Evolutionary conservation across 1,140 invertebrate genomes (phyloP), one percentile per base, ranked within the genome.

Genomic region (Stegodyphus dumicola): DNA sequence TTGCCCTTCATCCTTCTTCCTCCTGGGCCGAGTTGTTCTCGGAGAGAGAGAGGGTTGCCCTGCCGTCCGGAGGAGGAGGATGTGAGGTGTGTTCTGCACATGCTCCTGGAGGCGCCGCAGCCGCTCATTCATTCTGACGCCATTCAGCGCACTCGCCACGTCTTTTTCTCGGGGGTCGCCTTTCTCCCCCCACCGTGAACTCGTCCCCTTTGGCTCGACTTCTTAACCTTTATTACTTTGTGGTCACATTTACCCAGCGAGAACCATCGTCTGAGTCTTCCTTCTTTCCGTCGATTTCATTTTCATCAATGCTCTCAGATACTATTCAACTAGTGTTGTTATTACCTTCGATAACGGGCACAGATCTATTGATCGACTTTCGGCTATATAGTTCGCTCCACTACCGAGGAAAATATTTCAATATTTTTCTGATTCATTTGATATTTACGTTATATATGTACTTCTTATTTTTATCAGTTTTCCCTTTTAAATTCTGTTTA

Each of bases 121-220:
- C 64, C 64, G 76, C 65, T 49, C 76, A 77, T 77, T 77, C 76
- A 77, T 77, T 18, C 76, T 66, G 76, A 67, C 76, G 76, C 76
- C 76, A 77, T 77, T 77, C 76, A 77, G 67, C 65, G 48, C 13
- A 56, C 17, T 56, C 18, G 56, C 48, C 76, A 49, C 76, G 53
- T 13, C 53, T 33, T n/a, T 54, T 18, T 51, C 54, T 75, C 73
- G 48, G 10, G n/a, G 17, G 70, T 73, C 48, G 53, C 49, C 51
- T 17, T 49, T 15, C 48, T 48, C 33, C 52, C 52, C 54, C 73
- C 73, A 18, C 13, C 48, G 48, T 17, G 48, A 17, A 33, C 73
- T 54, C 10, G 48, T 18, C 18, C 51, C n/a, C 54, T 56, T 10
- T 7, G 11, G 48, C 70, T 52, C 13, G 13, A 17, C 18, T 17